Percentiles rank a stretch among this genome's conserved stretches.
Evolutionary conservation across 1,140 invertebrate species (phyloP).

Genomic region (Bursaphelenchus mucronatus): DNA sequence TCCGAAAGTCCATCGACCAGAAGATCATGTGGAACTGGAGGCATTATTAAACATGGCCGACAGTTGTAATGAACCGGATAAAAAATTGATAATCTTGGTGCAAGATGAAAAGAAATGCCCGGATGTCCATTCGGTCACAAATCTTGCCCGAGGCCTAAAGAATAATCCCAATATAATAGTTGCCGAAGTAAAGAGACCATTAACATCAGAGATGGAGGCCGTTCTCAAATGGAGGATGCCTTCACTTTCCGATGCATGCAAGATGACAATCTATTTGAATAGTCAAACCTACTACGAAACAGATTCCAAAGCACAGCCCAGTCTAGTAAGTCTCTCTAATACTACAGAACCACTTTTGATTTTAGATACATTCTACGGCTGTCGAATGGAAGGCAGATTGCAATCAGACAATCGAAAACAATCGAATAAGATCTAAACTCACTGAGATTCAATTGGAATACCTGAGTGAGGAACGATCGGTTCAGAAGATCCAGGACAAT

Average conservation of each 20-base stretch:
- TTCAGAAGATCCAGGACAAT: constrained; percentile 41
- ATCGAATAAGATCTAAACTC: constrained; percentile 27
- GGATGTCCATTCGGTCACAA: constrained; percentile 3
- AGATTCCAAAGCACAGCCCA: constrained; percentile 22
- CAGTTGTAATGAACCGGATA: neutral
- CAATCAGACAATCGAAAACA: constrained; percentile 15
- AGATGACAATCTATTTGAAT: constrained; percentile 31
- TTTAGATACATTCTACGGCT: constrained; percentile 9
- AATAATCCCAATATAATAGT: constrained; percentile 13
- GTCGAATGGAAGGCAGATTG: constrained; percentile 9
- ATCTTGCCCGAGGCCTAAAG: constrained; percentile 19
- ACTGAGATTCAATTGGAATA: constrained; percentile 40
- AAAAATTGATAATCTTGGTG: constrained; percentile 5
- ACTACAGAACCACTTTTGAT: neutral
- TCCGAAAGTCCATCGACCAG: constrained; percentile 10
- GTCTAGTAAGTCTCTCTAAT: constrained; percentile 21
- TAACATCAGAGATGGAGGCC: constrained; percentile 23
- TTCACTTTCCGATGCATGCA: constrained; percentile 29
- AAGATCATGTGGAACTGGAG: constrained; percentile 24
- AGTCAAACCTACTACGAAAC: constrained; percentile 25
- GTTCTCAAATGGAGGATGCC: constrained; percentile 22
- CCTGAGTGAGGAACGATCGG: constrained; percentile 35
- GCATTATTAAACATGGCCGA: constrained; percentile 31
- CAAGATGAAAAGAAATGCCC: constrained; percentile 8
- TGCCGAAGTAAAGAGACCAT: constrained; percentile 25